phyloP scores from a whole-genome alignment of 2,797 vertebrate genomes.

The Hozukius guyotensis region DNA sequence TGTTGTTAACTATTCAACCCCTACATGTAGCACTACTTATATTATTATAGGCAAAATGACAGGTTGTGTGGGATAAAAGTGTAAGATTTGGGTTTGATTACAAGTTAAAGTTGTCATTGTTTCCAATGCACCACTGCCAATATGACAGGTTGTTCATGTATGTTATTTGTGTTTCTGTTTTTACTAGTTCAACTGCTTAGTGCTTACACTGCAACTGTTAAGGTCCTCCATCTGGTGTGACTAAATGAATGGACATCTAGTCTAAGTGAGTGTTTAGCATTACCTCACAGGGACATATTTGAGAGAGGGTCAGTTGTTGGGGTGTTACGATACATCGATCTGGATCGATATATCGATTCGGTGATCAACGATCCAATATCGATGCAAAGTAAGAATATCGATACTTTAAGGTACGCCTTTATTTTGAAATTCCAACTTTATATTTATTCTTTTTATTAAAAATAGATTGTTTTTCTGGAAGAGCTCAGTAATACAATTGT shows the following conservation, averaged over 20 bases:
- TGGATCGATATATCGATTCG: too few relatives aligned
- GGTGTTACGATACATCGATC: too few relatives aligned
- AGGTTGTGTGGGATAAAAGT: background rate
- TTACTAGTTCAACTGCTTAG: background rate
- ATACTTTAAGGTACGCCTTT: too few relatives aligned
- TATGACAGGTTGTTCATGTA: background rate
- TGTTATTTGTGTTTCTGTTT: conserved; percentile 6
- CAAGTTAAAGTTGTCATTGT: background rate
- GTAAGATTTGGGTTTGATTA: background rate
- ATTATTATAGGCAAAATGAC: background rate
- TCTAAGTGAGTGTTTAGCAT: background rate
- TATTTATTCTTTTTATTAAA: too few relatives aligned
- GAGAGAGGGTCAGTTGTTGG: background rate
- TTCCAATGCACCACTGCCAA: background rate
- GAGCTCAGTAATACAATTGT: too few relatives aligned
- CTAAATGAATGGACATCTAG: background rate
- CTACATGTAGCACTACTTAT: too few relatives aligned
- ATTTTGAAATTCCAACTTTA: too few relatives aligned
- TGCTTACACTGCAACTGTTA: conserved; percentile 1
- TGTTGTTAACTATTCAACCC: background rate
- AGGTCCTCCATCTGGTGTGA: conserved; percentile 12
- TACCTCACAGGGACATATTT: background rate
- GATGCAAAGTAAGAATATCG: too few relatives aligned
- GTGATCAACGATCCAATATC: too few relatives aligned
- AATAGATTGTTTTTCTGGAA: too few relatives aligned